phyloP scores from a whole-genome alignment of 2,888 invertebrate species.

The Sympetrum striolatum region DNA sequence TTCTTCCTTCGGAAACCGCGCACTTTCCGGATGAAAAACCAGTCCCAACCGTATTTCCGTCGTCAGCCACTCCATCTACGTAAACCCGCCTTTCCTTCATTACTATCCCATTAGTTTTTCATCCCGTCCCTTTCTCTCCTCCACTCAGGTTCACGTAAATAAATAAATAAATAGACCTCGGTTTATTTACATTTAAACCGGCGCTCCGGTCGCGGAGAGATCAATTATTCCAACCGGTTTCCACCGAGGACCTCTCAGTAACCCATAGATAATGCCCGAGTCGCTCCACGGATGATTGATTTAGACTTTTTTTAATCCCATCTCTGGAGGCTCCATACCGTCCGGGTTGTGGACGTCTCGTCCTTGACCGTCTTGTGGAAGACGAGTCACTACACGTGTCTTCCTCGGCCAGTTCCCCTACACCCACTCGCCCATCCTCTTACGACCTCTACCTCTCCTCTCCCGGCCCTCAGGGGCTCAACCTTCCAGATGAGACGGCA shows the following conservation, averaged over 20 bases:
- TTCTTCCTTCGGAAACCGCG: not conserved
- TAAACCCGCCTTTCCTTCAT: not conserved
- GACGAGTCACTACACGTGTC: not conserved
- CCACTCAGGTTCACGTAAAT: not conserved
- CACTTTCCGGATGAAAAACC: not conserved
- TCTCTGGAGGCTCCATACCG: not conserved
- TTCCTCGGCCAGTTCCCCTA: not conserved
- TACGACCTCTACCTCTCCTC: not conserved
- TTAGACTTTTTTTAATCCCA: not conserved
- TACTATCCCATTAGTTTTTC: not conserved
- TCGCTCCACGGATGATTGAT: not conserved
- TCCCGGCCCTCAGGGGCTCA: not conserved
- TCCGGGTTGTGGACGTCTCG: not conserved
- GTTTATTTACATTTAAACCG: not conserved
- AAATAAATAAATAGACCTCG: not conserved
- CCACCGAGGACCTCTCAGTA: not conserved
- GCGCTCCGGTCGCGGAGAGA: not conserved
- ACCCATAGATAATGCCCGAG: not conserved
- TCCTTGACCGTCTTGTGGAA: constrained; percentile 32
- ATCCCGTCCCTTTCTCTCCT: not conserved
- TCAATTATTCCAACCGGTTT: not conserved
- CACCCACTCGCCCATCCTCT: not conserved
- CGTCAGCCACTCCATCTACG: not conserved
- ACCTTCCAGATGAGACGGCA: not conserved
- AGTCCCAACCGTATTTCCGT: not conserved